Conservation (phyloP, 2,888 invertebrate species). For the Liposcelis brunnea region DNA sequence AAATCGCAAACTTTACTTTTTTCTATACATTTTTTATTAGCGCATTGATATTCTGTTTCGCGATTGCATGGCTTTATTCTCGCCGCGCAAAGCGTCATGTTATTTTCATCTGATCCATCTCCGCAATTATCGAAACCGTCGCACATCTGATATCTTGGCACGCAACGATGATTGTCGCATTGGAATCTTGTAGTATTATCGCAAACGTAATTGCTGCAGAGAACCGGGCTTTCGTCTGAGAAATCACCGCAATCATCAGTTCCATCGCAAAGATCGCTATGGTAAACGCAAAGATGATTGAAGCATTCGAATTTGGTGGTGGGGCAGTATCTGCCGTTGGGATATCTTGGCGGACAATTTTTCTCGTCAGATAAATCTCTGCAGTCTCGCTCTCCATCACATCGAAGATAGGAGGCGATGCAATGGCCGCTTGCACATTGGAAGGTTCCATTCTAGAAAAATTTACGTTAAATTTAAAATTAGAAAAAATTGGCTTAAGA, state of each 20-base stretch:
- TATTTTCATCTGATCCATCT: slow-evolving; percentile 90
- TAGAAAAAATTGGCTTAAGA: no score
- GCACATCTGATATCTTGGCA: slow-evolving; percentile 70
- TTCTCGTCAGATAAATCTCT: slow-evolving; percentile 79
- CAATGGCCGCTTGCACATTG: slow-evolving; percentile 87
- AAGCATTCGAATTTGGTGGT: slow-evolving; percentile 78
- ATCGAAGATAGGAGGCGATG: slow-evolving; percentile 70
- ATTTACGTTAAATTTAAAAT: slow-evolving; percentile 8
- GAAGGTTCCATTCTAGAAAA: slow-evolving; percentile 57
- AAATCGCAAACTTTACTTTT: slow-evolving; percentile 68
- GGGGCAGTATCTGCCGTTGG: slow-evolving; percentile 76
- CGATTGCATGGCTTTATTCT: slow-evolving; percentile 59
- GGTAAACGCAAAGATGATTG: slow-evolving; percentile 81
- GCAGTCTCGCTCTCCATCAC: slow-evolving; percentile 81
- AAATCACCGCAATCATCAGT: slow-evolving; percentile 85
- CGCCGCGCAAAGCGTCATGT: slow-evolving; percentile 73
- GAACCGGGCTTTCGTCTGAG: slow-evolving; percentile 64
- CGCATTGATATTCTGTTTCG: slow-evolving; percentile 68
- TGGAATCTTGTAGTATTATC: slow-evolving; percentile 71
- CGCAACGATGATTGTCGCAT: slow-evolving; percentile 76
- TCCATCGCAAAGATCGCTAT: slow-evolving; percentile 82
- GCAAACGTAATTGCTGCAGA: slow-evolving; percentile 70
- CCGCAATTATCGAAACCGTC: slow-evolving; percentile 87
- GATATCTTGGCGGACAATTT: slow-evolving; percentile 75
- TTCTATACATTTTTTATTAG: slow-evolving; percentile 70